A percentile compares a stretch with the other conserved stretches of the same genome.
Evolutionary conservation across 1,140 invertebrate genomes (phyloP).

Genomic region (Drosophila kohkoa): DNA sequence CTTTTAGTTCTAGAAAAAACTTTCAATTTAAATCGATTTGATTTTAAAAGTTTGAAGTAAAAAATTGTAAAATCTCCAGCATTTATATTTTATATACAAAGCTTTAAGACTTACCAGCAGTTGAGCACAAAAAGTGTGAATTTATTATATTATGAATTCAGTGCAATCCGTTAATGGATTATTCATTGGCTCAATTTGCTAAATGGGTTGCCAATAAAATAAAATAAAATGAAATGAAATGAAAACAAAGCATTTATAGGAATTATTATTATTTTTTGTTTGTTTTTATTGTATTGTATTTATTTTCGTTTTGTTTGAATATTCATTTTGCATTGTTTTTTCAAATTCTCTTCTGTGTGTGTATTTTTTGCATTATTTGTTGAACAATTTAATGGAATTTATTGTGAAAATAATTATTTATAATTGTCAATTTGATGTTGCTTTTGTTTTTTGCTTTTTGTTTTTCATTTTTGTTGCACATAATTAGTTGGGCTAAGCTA

Average conservation of each 20-base stretch:
- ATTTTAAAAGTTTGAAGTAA: too few species aligned
- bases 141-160: conserved; percentile 7
- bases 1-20: too few species aligned
- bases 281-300: conserved; percentile 14
- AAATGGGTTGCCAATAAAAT: conserved; percentile 37
- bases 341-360: conserved; percentile 25
- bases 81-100: background rate
- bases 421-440: conserved; percentile 48
- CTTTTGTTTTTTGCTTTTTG: conserved; percentile 24
- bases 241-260: conserved; percentile 36
- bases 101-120: background rate
- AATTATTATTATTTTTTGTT: conserved; percentile 33
- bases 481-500: conserved; percentile 76
- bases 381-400: conserved; percentile 73
- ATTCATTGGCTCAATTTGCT: conserved; percentile 34
- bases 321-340: conserved; percentile 36
- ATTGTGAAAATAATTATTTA: conserved; percentile 61
- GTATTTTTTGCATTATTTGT: conserved; percentile 39
- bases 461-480: conserved; percentile 54
- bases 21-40: too few species aligned
- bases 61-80: too few species aligned
- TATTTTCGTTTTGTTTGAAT: conserved; percentile 25
- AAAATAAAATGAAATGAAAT: conserved; percentile 17
- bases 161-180: conserved; percentile 36
- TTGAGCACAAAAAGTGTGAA: conserved; percentile 5